Evolutionary conservation across 2,888 invertebrate species (phyloP), one percentile per base, ranked within the genome.

Genomic region (Eupithecia tripunctaria): DNA sequence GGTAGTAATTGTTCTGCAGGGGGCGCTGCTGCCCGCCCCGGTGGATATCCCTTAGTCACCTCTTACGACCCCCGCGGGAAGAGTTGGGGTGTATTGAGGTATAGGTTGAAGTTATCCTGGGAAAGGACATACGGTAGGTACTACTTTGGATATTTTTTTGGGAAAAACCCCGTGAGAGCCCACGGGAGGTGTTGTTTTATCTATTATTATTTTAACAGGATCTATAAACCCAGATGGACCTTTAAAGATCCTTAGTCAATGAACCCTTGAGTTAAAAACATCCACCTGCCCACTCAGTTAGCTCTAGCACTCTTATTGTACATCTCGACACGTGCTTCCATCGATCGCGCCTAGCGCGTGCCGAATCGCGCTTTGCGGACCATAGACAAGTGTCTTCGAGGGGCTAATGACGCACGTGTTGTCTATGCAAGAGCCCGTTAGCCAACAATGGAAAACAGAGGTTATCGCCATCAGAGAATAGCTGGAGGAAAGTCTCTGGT

Each of bases 331-430:
- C 82, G 81, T 80, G 82, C 79, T 78, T 56, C 78, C 62, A 71
- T 66, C 66, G 67, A 71, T 51, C 71, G 36, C n/a, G 73, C 68
- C 32, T n/a, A 66, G 85, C 90, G 85, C 90, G 90, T 90, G 90
- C 89, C 88, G 85, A 89, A 89, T 89, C 89, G 80, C 87, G 73
- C 60, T 67, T 70, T 70, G 62, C 67, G 36, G 77, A 77, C 78
- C 76, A 68, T 72, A 79, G 82, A 77, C 80, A 78, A 80, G 70
- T 78, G 77, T 74, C 75, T 72, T 71, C 70, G 79, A 88, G 89
- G 80, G 87, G 86, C 82, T 89, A 89, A 89, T 88, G 85, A 82
- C 81, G 86, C 88, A 89, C 89, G 88, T 88, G 88, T 85, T 84
- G 81, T 76, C 79, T 76, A 73, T 73, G 70, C 71, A 77, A 71